Base-by-base conservation (phyloP, 2,888 invertebrate genomes). In the Drosophila buzzatii region DNA sequence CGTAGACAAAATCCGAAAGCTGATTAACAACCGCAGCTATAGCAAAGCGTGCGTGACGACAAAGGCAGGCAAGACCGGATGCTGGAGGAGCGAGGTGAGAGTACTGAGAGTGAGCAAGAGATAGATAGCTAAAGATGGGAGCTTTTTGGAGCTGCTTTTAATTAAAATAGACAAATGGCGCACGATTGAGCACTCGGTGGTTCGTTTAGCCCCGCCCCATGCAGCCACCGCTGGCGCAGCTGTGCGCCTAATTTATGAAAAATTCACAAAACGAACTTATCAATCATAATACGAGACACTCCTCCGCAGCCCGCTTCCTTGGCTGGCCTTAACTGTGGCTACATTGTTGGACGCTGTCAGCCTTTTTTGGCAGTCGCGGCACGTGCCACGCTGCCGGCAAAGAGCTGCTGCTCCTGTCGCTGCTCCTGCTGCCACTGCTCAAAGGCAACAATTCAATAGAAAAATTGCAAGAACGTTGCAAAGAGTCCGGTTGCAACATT, bases 91-190 rank as follows among this genome's bases (percentile, higher is more conserved):
- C 33, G 27, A 53, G 12, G 39, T 41, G 4, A 18, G 4, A 18
- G n/a, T 39, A 35, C 14, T 2, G 7, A 27, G n/a, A 41, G 18
- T 5, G 2, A 16, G n/a, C n/a, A 35, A 5, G 44, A n/a, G 27
- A 27, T 9, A 42, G 51, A 55, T 23, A n/a, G 57, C 60, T 53
- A 23, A 31, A 70, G 61, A 59, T 56, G 57, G 44, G 12, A 59
- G 51, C 45, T 53, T 70, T 62, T 66, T 63, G 79, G 61, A 65
- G 71, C 70, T 75, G 60, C 79, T 85, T 85, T 85, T 85, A 85
- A 85, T 85, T 85, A 85, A 85, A 85, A 87, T 87, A 85, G 85
- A 85, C 85, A 85, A 85, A 85, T 85, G 88, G 85, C 85, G 85
- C 85, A 85, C 85, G 85, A 85, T 85, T 85, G 85, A 76, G 75